Evolutionary conservation across 2,113 vertebrate species (phyloP), one percentile per base, ranked within the genome.

Genomic region (Mirza zaza): DNA sequence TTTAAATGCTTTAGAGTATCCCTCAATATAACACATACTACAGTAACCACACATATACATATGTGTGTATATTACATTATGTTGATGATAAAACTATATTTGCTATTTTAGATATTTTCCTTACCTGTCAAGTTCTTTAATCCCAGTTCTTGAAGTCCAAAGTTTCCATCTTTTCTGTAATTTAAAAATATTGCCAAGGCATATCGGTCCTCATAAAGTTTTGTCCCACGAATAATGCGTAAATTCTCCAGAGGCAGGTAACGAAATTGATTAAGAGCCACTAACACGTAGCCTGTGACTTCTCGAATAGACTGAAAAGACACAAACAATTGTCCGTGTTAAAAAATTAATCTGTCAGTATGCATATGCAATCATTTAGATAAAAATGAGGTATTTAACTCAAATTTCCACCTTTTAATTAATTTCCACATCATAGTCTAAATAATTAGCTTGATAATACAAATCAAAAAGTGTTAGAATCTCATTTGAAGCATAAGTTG

Each of bases 261-360:
- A 39, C 99, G 99, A 81, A 99, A 99, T 98, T 99, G 99, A 98
- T 99, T 99, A 71, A 99, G 97, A n/a, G 99, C 99, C 98, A 99
- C 99, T 98, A 99, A 95, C 95, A 99, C 99, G 0, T 99, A 99
- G 96, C 99, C 99, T 0, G 99, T 99, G 98, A 99, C 99, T 98
- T 99, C 99, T 97, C 99, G 98, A 97, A 99, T 99, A 0, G 99
- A 99, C 99, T 99, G 99, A 20, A 98, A 93, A 96, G 42, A 98
- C 5, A 98, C 84, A 91, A 70, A 23, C 6, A 96, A 82, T 96
- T 45, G 12, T 2, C 6, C 55, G 2, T 59, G 32, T 98, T 92
- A 97, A 77, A 42, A 88, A 36, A 0, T 2, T 77, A 36, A 23
- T 11, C 80, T 61, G 8, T 65, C 21, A 82, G 6, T 17, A 57